Evolutionary conservation across 2,888 invertebrate genomes (phyloP).

Genomic region (Minunthozetes semirufus): DNA sequence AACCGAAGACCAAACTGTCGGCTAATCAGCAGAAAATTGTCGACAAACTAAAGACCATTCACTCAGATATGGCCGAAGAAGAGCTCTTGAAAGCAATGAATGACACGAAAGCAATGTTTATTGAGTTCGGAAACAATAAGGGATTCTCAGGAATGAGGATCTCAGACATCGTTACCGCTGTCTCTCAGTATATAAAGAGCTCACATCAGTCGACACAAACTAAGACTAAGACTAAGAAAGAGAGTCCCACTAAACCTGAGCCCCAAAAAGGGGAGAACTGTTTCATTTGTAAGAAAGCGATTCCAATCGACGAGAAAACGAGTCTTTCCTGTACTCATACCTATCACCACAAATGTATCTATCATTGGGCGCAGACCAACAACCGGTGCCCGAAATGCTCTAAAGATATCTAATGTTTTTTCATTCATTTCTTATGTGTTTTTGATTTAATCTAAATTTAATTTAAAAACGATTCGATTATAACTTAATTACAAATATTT

Average conservation of each 20-base stretch:
- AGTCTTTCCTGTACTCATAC: background rate
- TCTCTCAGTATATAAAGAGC: background rate
- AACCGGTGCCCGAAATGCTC: background rate
- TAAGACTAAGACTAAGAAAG: too few relatives aligned
- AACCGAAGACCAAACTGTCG: background rate
- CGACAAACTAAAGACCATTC: background rate
- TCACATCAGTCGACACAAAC: too few relatives aligned
- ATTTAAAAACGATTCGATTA: too few relatives aligned
- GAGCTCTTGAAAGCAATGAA: background rate
- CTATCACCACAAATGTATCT: background rate
- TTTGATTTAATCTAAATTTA: background rate
- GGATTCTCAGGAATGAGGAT: background rate
- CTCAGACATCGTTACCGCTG: background rate
- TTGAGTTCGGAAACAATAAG: background rate
- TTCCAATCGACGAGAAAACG: background rate
- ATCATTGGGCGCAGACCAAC: background rate
- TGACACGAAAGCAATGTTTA: background rate
- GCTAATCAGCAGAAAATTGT: background rate
- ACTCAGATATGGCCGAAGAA: background rate
- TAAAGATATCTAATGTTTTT: background rate
- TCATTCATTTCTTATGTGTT: background rate
- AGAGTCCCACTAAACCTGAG: too few relatives aligned
- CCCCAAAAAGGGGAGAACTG: too few relatives aligned
- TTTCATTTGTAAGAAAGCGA: too few relatives aligned
- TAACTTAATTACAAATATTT: too few relatives aligned